phyloP scores from a whole-genome alignment of 2,888 invertebrate genomes.

The Drosophila greeni region DNA sequence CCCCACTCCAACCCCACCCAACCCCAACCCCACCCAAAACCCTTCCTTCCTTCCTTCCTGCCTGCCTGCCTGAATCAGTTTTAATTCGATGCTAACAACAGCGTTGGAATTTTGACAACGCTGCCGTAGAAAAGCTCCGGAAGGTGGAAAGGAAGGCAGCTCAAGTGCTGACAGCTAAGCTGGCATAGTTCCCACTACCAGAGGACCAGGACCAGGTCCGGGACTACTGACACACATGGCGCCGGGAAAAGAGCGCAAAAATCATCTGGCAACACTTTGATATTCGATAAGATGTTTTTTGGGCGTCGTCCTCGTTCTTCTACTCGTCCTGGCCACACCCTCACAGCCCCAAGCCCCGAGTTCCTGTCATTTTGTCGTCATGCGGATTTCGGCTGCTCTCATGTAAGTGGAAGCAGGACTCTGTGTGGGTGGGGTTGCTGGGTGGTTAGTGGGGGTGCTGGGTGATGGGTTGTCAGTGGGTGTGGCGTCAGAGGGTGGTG shows the following conservation, averaged over 20 bases:
- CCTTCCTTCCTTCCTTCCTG: not conserved
- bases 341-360: not conserved
- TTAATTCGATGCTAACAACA: constrained; percentile 37
- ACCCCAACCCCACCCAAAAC: not conserved
- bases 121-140: not conserved
- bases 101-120: constrained; percentile 24
- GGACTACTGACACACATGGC: too few relatives aligned
- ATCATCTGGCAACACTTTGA: constrained; percentile 66
- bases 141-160: not conserved
- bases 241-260: constrained; percentile 48
- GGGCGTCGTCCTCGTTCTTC: not conserved
- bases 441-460: too few relatives aligned
- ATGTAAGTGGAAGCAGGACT: constrained; percentile 5
- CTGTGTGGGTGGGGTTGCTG: constrained; percentile 15
- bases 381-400: constrained; percentile 30
- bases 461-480: too few relatives aligned
- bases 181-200: constrained; percentile 22
- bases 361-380: constrained; percentile 45
- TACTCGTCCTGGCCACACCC: not conserved
- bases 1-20: not conserved
- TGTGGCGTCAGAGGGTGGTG: not conserved
- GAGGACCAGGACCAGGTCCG: too few relatives aligned
- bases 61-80: constrained; percentile 35
- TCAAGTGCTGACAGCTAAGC: constrained; percentile 13
- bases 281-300: constrained; percentile 61